Percentiles rank a stretch among this genome's conserved stretches.
Conservation (phyloP, 2,797 vertebrate genomes). For the Momotus momota region DNA sequence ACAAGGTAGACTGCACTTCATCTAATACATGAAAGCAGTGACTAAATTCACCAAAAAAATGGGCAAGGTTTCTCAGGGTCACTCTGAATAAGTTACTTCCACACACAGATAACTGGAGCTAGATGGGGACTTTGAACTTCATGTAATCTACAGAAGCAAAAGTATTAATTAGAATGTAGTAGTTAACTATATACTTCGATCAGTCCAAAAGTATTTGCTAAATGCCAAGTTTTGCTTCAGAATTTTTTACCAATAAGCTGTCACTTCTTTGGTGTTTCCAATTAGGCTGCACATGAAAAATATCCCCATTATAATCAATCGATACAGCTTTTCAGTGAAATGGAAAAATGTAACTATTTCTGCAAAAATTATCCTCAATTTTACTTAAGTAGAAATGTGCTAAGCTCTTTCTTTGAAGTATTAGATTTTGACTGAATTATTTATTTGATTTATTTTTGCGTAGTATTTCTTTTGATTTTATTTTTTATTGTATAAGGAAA, state of each 20-base stretch:
- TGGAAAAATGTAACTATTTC: neutral
- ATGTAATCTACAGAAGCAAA: neutral
- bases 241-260: neutral
- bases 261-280: neutral
- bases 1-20: neutral
- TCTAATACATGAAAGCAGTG: neutral
- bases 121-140: neutral
- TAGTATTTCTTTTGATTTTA: neutral
- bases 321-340: neutral
- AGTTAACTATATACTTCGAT: neutral
- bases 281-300: neutral
- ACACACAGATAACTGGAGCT: neutral
- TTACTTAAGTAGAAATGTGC: neutral
- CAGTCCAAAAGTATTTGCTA: neutral
- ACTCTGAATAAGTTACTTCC: neutral
- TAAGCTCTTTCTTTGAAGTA: neutral
- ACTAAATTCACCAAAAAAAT: neutral
- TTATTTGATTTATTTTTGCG: neutral
- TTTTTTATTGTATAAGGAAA: neutral
- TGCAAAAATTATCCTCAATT: neutral
- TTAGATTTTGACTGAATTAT: neutral
- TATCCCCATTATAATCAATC: neutral
- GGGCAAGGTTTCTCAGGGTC: neutral
- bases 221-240: neutral
- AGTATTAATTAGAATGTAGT: neutral